These are phyloP conservation scores for Muscina levida DNA, from an alignment of 2,888 invertebrate species.

Conservation along the genomic window DNA sequence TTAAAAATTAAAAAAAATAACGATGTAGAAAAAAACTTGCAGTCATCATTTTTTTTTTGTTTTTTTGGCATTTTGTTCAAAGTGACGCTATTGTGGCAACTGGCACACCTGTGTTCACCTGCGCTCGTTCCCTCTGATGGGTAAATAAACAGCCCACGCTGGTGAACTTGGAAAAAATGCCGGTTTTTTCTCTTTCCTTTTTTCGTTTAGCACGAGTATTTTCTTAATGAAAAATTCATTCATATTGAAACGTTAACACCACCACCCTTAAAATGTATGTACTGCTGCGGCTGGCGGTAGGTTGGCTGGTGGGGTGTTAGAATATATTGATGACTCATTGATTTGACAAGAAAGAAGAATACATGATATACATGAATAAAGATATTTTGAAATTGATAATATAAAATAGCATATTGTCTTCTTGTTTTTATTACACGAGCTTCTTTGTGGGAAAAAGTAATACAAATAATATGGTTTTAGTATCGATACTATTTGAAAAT, in stretches of 20 bases:
- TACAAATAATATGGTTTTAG: too few relatives aligned
- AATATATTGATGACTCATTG: neutral
- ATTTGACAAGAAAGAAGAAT: neutral
- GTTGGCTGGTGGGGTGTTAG: neutral
- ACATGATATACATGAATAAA: neutral
- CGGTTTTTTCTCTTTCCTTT: neutral
- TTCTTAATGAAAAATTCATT: neutral
- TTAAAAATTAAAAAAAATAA: constrained; percentile 21
- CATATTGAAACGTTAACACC: neutral
- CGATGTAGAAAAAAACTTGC: neutral
- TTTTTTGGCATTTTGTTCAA: neutral
- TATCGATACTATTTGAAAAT: too few relatives aligned
- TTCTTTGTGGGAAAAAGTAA: too few relatives aligned
- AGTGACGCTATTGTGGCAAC: neutral
- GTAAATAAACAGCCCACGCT: constrained; percentile 2
- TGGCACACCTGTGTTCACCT: constrained; percentile 1
- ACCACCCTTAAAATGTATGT: too few relatives aligned
- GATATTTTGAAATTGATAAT: constrained; percentile 4
- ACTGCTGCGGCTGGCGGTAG: too few relatives aligned
- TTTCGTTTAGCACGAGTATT: neutral
- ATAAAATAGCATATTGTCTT: neutral
- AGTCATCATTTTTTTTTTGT: neutral
- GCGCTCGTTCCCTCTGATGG: too few relatives aligned
- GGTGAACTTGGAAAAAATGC: neutral
- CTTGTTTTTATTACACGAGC: too few relatives aligned